Evolutionary conservation across 2,888 invertebrate genomes (phyloP), one percentile per base, ranked within the genome.

Genomic region (Eumerus sabulonum): DNA sequence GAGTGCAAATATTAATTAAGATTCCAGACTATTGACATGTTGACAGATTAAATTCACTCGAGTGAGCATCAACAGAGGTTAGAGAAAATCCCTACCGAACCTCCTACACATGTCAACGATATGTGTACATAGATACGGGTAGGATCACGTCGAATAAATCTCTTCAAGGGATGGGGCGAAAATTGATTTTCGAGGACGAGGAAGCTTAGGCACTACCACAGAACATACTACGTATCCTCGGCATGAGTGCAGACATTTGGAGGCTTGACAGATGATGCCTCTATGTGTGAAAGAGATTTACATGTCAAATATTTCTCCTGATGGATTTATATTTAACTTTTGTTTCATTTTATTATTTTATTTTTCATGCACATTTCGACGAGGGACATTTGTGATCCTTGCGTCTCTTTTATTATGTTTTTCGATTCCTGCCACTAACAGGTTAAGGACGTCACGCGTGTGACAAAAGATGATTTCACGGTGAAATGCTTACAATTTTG

Each of bases 201-300:
- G n/a, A 27, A 27, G 7, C 27, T 2, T 27, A 27, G 27, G 27
- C 27, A 27, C 2, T 7, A 7, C 2, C 27, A 27, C 27, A 7
- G 27, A 2, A 27, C 2, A 27, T 27, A 7, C 2, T 27, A 7
- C n/a, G n/a, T n/a, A n/a, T n/a, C n/a, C n/a, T 27, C 7, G 27
- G 27, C 27, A 27, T 27, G 7, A 4, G 27, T 27, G n/a, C n/a
- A n/a, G n/a, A 27, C 7, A 7, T 27, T 2, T 27, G 27, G 27
- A 27, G 27, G 72, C 71, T 76, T 72, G 76, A 72, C 60, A 60
- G 64, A 64, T 66, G 71, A 76, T 60, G 66, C 66, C 14, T 76
- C 66, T 53, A 35, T 56, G 47, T 36, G 50, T 51, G 51, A 50
- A 66, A 72, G 54, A 60, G 71, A 76, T 76, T 76, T 76, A 72